Conservation (phyloP, 2,113 vertebrate species). For the Pampusana beccarii region DNA sequence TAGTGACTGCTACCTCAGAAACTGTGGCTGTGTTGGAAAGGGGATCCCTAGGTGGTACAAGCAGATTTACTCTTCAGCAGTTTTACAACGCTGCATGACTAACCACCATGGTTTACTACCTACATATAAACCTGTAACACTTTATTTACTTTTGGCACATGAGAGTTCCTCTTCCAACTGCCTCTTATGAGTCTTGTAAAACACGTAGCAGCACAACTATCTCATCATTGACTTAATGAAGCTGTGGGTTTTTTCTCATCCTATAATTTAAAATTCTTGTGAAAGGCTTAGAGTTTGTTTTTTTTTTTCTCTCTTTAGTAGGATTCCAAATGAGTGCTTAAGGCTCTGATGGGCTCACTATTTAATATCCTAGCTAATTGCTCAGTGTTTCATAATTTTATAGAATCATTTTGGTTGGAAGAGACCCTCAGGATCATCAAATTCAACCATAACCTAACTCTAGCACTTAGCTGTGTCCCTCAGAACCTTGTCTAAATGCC, state of each 20-base stretch:
- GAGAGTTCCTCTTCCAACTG: neutral
- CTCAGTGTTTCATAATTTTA: neutral
- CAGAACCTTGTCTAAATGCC: no score
- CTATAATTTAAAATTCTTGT: neutral
- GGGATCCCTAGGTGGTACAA: neutral
- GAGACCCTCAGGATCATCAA: no score
- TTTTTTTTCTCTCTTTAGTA: neutral
- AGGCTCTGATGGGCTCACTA: neutral
- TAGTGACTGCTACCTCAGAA: neutral
- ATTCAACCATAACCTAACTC: no score
- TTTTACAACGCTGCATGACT: neutral
- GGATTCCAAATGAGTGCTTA: neutral
- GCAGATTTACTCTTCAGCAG: neutral
- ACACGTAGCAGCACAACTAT: neutral
- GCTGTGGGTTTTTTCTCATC: neutral
- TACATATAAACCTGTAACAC: neutral
- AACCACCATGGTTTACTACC: neutral
- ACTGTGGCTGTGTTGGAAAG: neutral
- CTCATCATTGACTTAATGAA: neutral
- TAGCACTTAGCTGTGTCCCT: no score
- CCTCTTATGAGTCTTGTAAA: neutral
- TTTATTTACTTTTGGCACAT: neutral
- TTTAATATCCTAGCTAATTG: neutral
- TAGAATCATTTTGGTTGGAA: neutral
- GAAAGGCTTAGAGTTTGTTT: neutral